Conservation (phyloP, 2,888 invertebrate genomes). For the Sarcophaga subvicina region DNA sequence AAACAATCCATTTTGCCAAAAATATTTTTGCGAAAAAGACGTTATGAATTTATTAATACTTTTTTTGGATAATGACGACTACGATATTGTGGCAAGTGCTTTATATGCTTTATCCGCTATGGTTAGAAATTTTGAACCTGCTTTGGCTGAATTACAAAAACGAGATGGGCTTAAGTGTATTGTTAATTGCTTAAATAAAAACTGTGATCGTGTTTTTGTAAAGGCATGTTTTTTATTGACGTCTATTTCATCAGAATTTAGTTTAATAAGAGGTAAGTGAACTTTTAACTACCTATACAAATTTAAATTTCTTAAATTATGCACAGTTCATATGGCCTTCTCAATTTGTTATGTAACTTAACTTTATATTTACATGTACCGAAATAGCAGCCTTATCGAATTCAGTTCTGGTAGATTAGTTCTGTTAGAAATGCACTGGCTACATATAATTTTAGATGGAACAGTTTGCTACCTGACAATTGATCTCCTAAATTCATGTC, state of each 20-base stretch:
- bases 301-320: background rate
- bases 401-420: too few species aligned
- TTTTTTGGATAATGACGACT: slow-evolving; percentile 81
- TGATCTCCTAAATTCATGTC: too few species aligned
- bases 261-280: slow-evolving; percentile 83
- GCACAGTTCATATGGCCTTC: background rate
- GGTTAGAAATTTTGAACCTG: slow-evolving; percentile 85
- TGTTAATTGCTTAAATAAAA: slow-evolving; percentile 83
- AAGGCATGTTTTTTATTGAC: slow-evolving; percentile 89
- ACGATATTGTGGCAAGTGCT: slow-evolving; percentile 86
- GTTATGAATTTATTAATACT: slow-evolving; percentile 85
- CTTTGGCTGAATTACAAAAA: slow-evolving; percentile 84
- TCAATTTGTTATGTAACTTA: background rate
- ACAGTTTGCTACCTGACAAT: too few species aligned
- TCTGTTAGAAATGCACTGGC: too few species aligned
- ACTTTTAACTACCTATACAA: too few species aligned
- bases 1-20: slow-evolving; percentile 93
- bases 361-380: background rate
- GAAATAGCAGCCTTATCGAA: too few species aligned
- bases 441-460: too few species aligned
- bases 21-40: slow-evolving; percentile 85
- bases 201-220: slow-evolving; percentile 84
- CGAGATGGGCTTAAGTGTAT: slow-evolving; percentile 87
- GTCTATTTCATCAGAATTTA: slow-evolving; percentile 83
- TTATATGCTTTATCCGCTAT: slow-evolving; percentile 92